Evolutionary conservation across 2,797 vertebrate species (phyloP), one percentile per base, ranked within the genome.

Genomic region (Clarias pachynema): DNA sequence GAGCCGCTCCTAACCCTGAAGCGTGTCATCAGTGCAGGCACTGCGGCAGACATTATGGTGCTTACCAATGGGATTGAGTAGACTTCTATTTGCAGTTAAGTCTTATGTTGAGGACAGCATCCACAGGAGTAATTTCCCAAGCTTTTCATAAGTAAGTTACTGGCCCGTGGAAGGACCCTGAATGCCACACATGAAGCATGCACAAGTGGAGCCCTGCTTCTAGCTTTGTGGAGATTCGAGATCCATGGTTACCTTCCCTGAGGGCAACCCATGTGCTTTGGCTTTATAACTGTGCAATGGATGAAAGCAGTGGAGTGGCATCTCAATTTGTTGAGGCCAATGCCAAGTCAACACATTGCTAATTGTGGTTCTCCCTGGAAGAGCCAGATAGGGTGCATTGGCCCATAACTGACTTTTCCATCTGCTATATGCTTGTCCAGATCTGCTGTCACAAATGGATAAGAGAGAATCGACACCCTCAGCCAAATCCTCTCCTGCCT

Each of bases 261-360:
- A 79, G 22, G 57, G 57, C 31, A 62, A 57, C 37, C 62, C 3
- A 10, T 44, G 60, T 79, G 57, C 24, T 15, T 63, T 62, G 72
- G 60, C n/a, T 29, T 66, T 60, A 44, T 20, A 65, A 62, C 1
- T 1, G 22, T 63, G 24, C 34, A 40, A 34, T 29, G 15, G 16
- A 44, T 79, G 59, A 49, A 65, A 4, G 0, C 8, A 80, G 12
- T 16, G n/a, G 9, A 6, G 4, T 65, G 40, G n/a, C 15, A 0
- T 66, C n/a, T 53, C 62, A 22, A 14, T 53, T 80, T 80, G 62
- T 53, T 65, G 62, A 29, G n/a, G 31, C 29, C 37, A 66, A 29
- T 80, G 59, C 60, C n/a, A 65, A 12, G 40, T 81, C 26, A 31
- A 81, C 44, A 56, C n/a, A 31, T 80, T 53, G 34, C 62, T 53